Base-by-base conservation (phyloP, 53 echinoderm and acorn worm genomes). In the Echinarachnius parma region DNA sequence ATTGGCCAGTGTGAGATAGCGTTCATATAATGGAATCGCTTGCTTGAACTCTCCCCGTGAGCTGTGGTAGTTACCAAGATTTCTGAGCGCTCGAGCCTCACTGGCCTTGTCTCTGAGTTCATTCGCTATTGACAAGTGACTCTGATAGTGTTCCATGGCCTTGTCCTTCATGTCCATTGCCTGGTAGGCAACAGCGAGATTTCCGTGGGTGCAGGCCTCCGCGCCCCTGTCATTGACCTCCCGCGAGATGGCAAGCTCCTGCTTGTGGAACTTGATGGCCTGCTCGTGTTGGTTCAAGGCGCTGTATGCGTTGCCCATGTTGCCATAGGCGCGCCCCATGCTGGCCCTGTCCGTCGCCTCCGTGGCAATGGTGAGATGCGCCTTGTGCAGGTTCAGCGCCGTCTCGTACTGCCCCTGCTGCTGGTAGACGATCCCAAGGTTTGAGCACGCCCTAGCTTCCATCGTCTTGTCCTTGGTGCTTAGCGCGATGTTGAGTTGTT, bases 261-360 rank as follows among this genome's bases (percentile, higher is more conserved):
- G 98, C 58, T 92, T 91, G 63, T 98, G 98, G 61, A 91, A 98
- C 66, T 98, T 91, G n/a, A 98, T 85, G 2, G 98, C 88, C 48
- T 98, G 98, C 49, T 98, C 98, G 1, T 81, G 86, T 59, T 98
- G 91, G 42, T 85, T 88, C 22, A 98, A 53, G 26, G 91, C 88
- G 60, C 91, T 98, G 78, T 80, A 92, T 14, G 98, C 98, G 67
- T 98, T 98, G 30, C 98, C 98, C 82, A 98, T 91, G 66, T 98
- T 98, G 20, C 98, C 98, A 21, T 85, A 98, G 0, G 98, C 98
- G 36, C 98, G 78, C n/a, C 98, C 98, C 75, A 85, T 85, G 11
- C 80, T 87, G 0, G 80, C 85, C 1, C 88, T 60, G 28, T 98
- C 98, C 21, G 30, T 66, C 37, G 82, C 71, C 29, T 85, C 84